These are phyloP conservation scores for Scarus forsteni DNA, from an alignment of 2,797 vertebrate genomes.

Conservation along the genomic window DNA sequence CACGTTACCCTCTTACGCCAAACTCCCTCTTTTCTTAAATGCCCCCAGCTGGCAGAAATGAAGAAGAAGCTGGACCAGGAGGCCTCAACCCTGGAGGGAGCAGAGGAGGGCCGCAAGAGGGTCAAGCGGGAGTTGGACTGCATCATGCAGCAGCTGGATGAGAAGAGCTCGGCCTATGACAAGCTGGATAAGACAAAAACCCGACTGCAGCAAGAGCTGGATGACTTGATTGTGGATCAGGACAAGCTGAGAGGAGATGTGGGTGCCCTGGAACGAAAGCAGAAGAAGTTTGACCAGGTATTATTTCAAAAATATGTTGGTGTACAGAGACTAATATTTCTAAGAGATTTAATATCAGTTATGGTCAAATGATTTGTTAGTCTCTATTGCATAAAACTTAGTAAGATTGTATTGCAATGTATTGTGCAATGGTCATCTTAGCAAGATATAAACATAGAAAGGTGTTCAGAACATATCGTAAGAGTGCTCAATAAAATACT, in stretches of 20 bases:
- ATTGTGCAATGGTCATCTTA: no score
- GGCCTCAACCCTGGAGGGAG: slow-evolving; percentile 82
- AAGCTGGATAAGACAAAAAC: slow-evolving; percentile 98
- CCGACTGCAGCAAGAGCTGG: slow-evolving; percentile 95
- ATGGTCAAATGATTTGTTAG: no score
- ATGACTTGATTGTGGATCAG: slow-evolving; percentile 93
- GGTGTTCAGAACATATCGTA: no score
- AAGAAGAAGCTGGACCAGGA: slow-evolving; percentile 95
- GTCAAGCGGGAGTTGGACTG: slow-evolving; percentile 91
- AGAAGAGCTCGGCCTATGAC: slow-evolving; percentile 90
- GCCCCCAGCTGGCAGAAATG: slow-evolving; percentile 88
- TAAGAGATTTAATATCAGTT: no score
- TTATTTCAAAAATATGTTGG: neutral
- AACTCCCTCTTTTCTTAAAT: neutral
- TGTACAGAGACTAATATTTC: neutral
- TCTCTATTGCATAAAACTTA: no score
- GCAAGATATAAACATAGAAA: no score
- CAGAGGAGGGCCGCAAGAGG: slow-evolving; percentile 91
- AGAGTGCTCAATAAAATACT: no score
- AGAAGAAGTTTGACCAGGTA: slow-evolving; percentile 99
- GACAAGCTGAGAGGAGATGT: slow-evolving; percentile 93
- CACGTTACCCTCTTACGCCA: neutral
- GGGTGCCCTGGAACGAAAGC: slow-evolving; percentile 95
- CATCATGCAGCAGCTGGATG: slow-evolving; percentile 88
- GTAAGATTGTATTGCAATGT: no score